Evolutionary conservation across 2,113 vertebrate genomes (phyloP), one percentile per base, ranked within the genome.

Genomic region (Numenius arquata): DNA sequence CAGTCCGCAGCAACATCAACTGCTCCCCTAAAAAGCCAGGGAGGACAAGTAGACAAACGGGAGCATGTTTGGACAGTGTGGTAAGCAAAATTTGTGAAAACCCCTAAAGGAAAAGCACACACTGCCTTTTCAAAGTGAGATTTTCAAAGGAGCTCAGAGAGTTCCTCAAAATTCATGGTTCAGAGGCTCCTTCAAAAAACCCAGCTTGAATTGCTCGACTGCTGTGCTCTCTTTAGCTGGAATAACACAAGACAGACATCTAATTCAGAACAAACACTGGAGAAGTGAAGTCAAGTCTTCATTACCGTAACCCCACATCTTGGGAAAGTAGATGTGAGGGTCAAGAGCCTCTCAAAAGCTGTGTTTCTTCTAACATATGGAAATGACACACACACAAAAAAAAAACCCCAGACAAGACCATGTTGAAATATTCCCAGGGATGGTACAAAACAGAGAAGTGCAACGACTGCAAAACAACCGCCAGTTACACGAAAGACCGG

Each of bases 291-390:
- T 86, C 63, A 77, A 58, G 34, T 82, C 55, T 79, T 88, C 75
- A 48, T 53, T 45, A 79, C 25, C 36, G 41, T 20, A 89, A 82
- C 22, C 27, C 19, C 30, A 41, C n/a, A 59, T 38, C 55, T 47
- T 76, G 32, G 50, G 22, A 79, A 84, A 70, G 26, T 41, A 15
- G 40, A 82, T 41, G 20, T 6, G 18, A 93, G 15, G 45, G 45
- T 91, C 50, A 81, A 80, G 68, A 86, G 75, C 45, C 67, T 80
- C 85, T 74, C n/a, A 71, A 84, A 85, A 92, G 65, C 63, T 8
- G 32, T 0, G 0, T 11, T 93, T 40, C 63, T 72, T 79, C 48
- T 79, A 82, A 53, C 7, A 15, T 6, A 65, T 3, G 27, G 40
- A 85, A 92, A 75, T 40, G 9, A 72, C 48, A 65, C 4, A 7